Percentiles rank a stretch among this genome's conserved stretches.
These are phyloP conservation scores for Cordilura impudica DNA, from an alignment of 2,888 invertebrate species.

Conservation along the genomic window DNA sequence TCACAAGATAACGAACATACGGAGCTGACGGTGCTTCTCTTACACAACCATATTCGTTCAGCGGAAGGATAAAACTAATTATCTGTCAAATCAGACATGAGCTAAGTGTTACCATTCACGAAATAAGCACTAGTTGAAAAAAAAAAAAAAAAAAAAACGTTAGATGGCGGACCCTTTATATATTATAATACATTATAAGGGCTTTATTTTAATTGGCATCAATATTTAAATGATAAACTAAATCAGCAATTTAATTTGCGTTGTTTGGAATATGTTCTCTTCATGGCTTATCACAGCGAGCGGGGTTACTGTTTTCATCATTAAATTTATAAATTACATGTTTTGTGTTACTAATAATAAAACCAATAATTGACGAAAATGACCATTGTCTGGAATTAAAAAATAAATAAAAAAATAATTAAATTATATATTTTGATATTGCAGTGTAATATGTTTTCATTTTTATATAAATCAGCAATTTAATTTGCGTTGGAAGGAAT, in stretches of 20 bases:
- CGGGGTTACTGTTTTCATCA: slow-evolving; percentile 68
- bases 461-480: slow-evolving; percentile 1
- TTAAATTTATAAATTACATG: slow-evolving; percentile 9
- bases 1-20: no score
- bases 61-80: no score
- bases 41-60: no score
- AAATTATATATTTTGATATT: background rate
- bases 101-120: no score
- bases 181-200: no score
- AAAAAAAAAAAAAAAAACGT: no score
- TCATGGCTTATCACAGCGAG: slow-evolving; percentile 70
- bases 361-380: background rate
- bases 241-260: slow-evolving; percentile 26
- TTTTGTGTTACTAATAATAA: no score
- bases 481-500: slow-evolving; percentile 46
- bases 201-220: no score
- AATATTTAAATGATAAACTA: background rate
- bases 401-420: background rate
- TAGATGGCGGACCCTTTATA: no score
- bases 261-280: slow-evolving; percentile 66
- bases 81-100: no score
- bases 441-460: background rate
- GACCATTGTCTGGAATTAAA: background rate
- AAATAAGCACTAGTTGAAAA: no score
- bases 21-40: no score